Percentiles rank a stretch among this genome's conserved stretches.
phyloP scores from a whole-genome alignment of 2,888 invertebrate species.

The Drosophila differens region DNA sequence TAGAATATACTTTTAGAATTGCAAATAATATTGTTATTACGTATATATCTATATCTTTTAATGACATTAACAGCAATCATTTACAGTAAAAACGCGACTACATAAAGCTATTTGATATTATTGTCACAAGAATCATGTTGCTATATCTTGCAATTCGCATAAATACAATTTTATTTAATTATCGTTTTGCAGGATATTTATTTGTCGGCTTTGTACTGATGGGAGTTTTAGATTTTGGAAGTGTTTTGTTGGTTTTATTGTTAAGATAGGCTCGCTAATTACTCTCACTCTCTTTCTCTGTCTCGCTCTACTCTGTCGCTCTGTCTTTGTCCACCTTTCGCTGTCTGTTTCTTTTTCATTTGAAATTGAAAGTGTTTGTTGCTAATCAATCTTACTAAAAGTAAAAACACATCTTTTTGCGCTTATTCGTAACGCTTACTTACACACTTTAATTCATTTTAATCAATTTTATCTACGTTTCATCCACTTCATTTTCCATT shows the following conservation, averaged over 20 bases:
- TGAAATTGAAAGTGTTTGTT: conserved; percentile 69
- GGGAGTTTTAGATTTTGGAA: background rate
- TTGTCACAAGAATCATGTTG: background rate
- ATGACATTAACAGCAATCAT: background rate
- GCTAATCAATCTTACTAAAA: conserved; percentile 64
- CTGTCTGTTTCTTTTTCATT: conserved; percentile 8
- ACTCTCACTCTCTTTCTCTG: conserved; percentile 11
- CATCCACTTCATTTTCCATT: background rate
- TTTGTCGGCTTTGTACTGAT: background rate
- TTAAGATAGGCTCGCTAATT: conserved; percentile 58
- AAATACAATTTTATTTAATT: background rate
- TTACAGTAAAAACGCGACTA: background rate
- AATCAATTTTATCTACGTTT: conserved; percentile 27
- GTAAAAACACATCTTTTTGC: conserved; percentile 36
- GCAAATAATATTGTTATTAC: background rate
- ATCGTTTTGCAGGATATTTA: conserved; percentile 8
- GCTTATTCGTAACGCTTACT: conserved; percentile 45
- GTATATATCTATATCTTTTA: background rate
- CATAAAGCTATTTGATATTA: background rate
- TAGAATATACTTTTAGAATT: background rate
- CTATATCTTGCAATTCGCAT: background rate
- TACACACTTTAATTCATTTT: conserved; percentile 30
- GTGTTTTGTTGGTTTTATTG: conserved; percentile 44
- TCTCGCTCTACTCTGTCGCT: background rate
- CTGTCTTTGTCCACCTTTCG: conserved; percentile 7